Evolutionary conservation across 1,140 invertebrate genomes (phyloP).

Genomic region (Elysia chlorotica): DNA sequence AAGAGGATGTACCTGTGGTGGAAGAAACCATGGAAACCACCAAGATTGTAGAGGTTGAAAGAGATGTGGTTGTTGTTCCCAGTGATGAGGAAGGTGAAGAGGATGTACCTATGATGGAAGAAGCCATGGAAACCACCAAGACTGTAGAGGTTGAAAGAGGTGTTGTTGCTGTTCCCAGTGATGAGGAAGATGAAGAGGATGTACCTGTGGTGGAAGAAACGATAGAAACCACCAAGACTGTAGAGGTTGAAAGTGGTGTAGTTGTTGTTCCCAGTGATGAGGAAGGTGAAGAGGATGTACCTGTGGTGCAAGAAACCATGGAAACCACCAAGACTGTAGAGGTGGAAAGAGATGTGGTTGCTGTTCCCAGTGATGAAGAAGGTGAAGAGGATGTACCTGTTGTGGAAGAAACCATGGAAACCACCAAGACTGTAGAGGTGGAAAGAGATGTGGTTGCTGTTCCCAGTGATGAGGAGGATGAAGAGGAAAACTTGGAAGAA

Average conservation of each 20-base stretch:
- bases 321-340: background rate
- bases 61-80: background rate
- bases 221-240: background rate
- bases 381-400: background rate
- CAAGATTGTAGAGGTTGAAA: too few relatives aligned
- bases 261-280: background rate
- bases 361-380: background rate
- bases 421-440: background rate
- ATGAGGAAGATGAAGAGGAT: background rate
- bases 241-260: background rate
- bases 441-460: background rate
- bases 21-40: too few relatives aligned
- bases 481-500: conserved; percentile 7
- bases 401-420: conserved; percentile 1
- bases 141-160: background rate
- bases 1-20: background rate
- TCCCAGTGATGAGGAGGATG: conserved; percentile 15
- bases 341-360: background rate
- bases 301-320: background rate
- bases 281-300: background rate
- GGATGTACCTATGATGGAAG: background rate
- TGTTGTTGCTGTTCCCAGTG: background rate
- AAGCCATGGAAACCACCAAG: too few relatives aligned
- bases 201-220: background rate
- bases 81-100: background rate